These are phyloP conservation scores for Toxonevra muliebris DNA, from an alignment of 2,888 invertebrate species.

Conservation along the genomic window DNA sequence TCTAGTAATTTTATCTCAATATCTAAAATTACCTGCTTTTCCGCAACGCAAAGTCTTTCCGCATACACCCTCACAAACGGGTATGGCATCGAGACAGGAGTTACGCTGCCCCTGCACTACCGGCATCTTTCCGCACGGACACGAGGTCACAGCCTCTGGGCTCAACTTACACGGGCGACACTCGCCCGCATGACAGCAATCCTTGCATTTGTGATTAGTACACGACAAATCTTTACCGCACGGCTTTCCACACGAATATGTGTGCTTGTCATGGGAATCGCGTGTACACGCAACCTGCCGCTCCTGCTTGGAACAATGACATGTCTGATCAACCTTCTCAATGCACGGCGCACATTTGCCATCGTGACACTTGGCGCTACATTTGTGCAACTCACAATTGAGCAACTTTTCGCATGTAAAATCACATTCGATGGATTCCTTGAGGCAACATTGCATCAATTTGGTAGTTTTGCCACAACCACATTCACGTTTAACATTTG, in stretches of 20 bases:
- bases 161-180: constrained; percentile 74
- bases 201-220: constrained; percentile 76
- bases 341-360: constrained; percentile 80
- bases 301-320: constrained; percentile 75
- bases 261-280: constrained; percentile 65
- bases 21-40: constrained; percentile 68
- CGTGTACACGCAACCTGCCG: constrained; percentile 72
- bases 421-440: constrained; percentile 77
- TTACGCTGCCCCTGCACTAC: constrained; percentile 67
- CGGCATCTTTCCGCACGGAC: constrained; percentile 79
- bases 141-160: constrained; percentile 72
- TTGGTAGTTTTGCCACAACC: constrained; percentile 80
- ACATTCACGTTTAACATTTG: constrained; percentile 76
- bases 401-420: constrained; percentile 77
- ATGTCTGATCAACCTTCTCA: constrained; percentile 74
- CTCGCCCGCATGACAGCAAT: constrained; percentile 74
- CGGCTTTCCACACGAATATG: constrained; percentile 71
- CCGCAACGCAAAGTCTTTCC: constrained; percentile 76
- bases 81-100: constrained; percentile 82
- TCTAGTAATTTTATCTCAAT: not conserved
- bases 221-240: constrained; percentile 73
- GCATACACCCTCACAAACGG: constrained; percentile 79
- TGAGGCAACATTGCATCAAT: constrained; percentile 77
- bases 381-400: constrained; percentile 81
- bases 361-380: constrained; percentile 79